These are phyloP conservation scores for Plectrocnemia conspersa DNA, from an alignment of 1,140 invertebrate genomes.

Conservation along the genomic window DNA sequence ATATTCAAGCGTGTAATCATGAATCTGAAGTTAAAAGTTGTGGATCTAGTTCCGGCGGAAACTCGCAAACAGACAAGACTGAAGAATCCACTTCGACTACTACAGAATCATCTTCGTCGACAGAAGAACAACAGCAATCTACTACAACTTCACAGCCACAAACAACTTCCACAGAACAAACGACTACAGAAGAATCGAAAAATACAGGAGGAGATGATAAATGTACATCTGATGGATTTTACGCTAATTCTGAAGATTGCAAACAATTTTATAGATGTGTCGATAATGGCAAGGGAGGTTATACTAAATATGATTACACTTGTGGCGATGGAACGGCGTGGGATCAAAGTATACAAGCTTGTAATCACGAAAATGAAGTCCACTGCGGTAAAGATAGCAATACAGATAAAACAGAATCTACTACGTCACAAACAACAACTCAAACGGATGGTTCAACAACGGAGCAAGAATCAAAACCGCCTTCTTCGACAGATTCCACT, in stretches of 20 bases:
- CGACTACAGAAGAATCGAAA: slow-evolving; percentile 27
- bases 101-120: neutral
- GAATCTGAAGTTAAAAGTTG: slow-evolving; percentile 49
- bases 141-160: slow-evolving; percentile 14
- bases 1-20: slow-evolving; percentile 64
- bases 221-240: slow-evolving; percentile 52
- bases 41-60: slow-evolving; percentile 8
- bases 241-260: slow-evolving; percentile 54
- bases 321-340: slow-evolving; percentile 54
- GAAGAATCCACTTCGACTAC: slow-evolving; percentile 15
- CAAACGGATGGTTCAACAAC: too few relatives aligned
- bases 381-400: slow-evolving; percentile 16
- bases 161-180: slow-evolving; percentile 1
- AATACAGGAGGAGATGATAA: slow-evolving; percentile 12
- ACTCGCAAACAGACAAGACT: slow-evolving; percentile 1
- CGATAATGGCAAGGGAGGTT: slow-evolving; percentile 49
- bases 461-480: slow-evolving; percentile 18
- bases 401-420: slow-evolving; percentile 7
- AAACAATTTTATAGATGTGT: slow-evolving; percentile 61
- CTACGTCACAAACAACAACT: slow-evolving; percentile 8
- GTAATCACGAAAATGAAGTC: slow-evolving; percentile 48
- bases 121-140: slow-evolving; percentile 4
- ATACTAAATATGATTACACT: slow-evolving; percentile 45
- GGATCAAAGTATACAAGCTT: slow-evolving; percentile 47
- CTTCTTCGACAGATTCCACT: slow-evolving; percentile 16